Percentiles rank a stretch among this genome's conserved stretches.
phyloP scores from a whole-genome alignment of 2,797 vertebrate genomes.

The Poeciliopsis presidionis region DNA sequence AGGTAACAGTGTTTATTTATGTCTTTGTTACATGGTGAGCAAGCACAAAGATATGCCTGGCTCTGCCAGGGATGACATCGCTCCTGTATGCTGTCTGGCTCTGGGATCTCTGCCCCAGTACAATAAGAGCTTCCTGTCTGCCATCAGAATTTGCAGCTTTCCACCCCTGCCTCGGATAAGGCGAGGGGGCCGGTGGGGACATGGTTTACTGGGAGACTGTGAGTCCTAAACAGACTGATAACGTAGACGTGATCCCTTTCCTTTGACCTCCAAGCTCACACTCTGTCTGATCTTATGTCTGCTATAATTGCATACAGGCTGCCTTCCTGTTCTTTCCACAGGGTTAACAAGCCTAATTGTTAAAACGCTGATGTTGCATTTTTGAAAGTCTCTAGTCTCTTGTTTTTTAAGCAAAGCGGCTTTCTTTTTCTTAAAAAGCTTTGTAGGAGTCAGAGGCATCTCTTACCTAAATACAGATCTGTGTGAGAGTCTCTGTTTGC shows the following conservation, averaged over 20 bases:
- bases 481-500: background rate
- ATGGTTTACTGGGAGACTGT: conserved; percentile 63
- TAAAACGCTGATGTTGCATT: conserved; percentile 37
- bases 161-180: conserved; percentile 63
- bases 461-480: background rate
- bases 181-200: conserved; percentile 48
- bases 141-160: conserved; percentile 73
- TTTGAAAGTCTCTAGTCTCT: conserved; percentile 10
- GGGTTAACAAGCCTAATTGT: conserved; percentile 41
- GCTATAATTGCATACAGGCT: conserved; percentile 23
- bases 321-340: conserved; percentile 39
- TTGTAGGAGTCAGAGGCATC: background rate
- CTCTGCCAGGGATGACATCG: conserved; percentile 80
- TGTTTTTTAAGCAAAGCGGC: background rate
- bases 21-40: conserved; percentile 88
- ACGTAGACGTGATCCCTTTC: conserved; percentile 37
- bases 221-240: conserved; percentile 60
- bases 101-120: conserved; percentile 79
- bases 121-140: conserved; percentile 84
- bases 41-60: conserved; percentile 87
- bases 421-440: background rate
- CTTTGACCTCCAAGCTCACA: conserved; percentile 36
- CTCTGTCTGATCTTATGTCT: conserved; percentile 23
- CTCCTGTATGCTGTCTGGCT: conserved; percentile 87
- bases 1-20: conserved; percentile 87